Base-by-base conservation (phyloP, 2,113 vertebrate species). In the Apteryx owenii region DNA sequence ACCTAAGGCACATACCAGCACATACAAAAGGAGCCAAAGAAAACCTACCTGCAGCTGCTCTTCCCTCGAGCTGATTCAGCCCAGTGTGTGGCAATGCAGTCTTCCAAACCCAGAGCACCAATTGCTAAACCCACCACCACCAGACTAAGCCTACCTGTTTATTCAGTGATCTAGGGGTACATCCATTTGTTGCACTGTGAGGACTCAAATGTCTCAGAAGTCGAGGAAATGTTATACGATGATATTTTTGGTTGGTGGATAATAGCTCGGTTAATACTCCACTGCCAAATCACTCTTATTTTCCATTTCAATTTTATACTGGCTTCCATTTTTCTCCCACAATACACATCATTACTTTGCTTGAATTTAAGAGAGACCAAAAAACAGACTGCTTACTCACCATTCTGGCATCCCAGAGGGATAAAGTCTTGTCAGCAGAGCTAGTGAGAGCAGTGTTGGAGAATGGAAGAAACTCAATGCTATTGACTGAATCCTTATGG, bases 401-500 rank as follows among this genome's bases (percentile, higher is more conserved):
- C 2, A 54, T 98, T 83, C 99, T 98, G 70, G 94, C 86, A 51
- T 98, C 98, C 98, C 98, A 99, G 33, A 98, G 54, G 21, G 98
- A 98, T 18, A 98, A 38, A 26, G 98, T 95, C 94, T 98, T 98
- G 95, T 98, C 98, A 28, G 98, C 96, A 90, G 98, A 98, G 73
- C 95, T 97, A 4, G 98, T 98, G 71, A 98, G 98, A 25, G 94
- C 81, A 1, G 79, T 98, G 95, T 94, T 98, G 89, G 98, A 98
- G 93, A 97, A 98, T 0, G 95, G 98, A 80, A 99, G 98, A 97
- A 99, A 99, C 83, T 97, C 96, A 29, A 97, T 96, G 94, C 97
- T 98, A 81, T 98, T 98, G 42, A 99, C 98, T 0, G 98, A 98
- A 60, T 97, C 98, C 11, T 97, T 91, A 50, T 98, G 98, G 77